Base-by-base conservation (phyloP, 2,888 invertebrate species). In the Stictocephala bisonia region DNA sequence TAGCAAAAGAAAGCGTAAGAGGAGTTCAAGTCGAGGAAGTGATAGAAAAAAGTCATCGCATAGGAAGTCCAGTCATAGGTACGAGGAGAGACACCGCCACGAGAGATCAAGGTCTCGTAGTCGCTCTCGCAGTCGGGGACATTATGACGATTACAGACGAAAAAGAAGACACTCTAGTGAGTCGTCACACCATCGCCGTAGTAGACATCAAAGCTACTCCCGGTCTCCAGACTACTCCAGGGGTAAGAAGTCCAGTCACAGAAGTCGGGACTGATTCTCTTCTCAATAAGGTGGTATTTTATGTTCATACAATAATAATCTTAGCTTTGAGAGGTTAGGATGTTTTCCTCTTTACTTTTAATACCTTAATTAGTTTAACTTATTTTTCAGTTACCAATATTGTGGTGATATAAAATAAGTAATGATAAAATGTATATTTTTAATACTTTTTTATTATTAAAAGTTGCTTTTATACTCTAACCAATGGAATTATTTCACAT, bases 181-280 rank as follows among this genome's bases (percentile, higher is more conserved):
- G 41, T 24, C 53, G 9, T 58, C 70, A 18, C 70, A 58, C 48
- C 56, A 44, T 20, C 70, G 70, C 27, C n/a, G n/a, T n/a, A n/a
- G n/a, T n/a, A 31, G 48, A 29, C 70, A 58, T 41, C 70, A 48
- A 29, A 71, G 70, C 48, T 22, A 44, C 58, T 71, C 70, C 3
- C 13, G 69, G 15, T 71, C 70, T 26, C 70, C 70, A 26, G 70
- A 71, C 18, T n/a, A 41, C 48, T 69, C 53, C 18, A 71, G 70
- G 70, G 70, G 70, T 71, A 71, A 71, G 70, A 71, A 41, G 70
- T 71, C 70, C 26, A 71, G 70, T 58, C 70, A 58, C 70, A 71
- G 70, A 44, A 71, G 70, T 71, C 70, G 70, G 31, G 70, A 71
- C 70, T 71, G 70, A 71, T 13, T 2, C 58, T 20, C 44, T 26